These are phyloP conservation scores for Eulemur rubriventer DNA, from an alignment of 2,797 vertebrate species.

Conservation along the genomic window DNA sequence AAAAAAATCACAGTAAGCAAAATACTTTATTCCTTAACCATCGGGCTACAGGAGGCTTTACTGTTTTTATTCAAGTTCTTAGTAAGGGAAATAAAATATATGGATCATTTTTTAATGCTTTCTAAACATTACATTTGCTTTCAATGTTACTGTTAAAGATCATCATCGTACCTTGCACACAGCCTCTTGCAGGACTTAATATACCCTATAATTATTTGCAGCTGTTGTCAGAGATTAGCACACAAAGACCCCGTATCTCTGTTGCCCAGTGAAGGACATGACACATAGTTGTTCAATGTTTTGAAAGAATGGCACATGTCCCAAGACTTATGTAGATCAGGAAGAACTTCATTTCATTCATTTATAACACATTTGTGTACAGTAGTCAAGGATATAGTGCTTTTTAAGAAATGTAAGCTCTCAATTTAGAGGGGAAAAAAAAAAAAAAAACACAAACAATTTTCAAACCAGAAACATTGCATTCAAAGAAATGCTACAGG, in stretches of 20 bases:
- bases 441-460: neutral
- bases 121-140: neutral
- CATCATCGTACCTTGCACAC: neutral
- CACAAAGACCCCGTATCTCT: neutral
- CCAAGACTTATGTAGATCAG: neutral
- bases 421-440: neutral
- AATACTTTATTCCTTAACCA: neutral
- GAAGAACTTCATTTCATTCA: neutral
- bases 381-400: neutral
- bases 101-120: neutral
- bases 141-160: neutral
- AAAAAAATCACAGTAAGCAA: conserved; percentile 3
- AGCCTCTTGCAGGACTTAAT: neutral
- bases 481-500: neutral
- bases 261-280: neutral
- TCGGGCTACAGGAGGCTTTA: neutral
- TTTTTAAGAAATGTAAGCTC: neutral
- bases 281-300: neutral
- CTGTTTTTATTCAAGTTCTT: neutral
- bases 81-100: neutral
- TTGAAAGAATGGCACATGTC: neutral
- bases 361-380: neutral
- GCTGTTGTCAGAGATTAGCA: neutral
- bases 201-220: neutral
- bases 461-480: neutral